Base-by-base conservation (phyloP, 53 echinoderm and acorn worm species). In the Hippasteria phrygiana region DNA sequence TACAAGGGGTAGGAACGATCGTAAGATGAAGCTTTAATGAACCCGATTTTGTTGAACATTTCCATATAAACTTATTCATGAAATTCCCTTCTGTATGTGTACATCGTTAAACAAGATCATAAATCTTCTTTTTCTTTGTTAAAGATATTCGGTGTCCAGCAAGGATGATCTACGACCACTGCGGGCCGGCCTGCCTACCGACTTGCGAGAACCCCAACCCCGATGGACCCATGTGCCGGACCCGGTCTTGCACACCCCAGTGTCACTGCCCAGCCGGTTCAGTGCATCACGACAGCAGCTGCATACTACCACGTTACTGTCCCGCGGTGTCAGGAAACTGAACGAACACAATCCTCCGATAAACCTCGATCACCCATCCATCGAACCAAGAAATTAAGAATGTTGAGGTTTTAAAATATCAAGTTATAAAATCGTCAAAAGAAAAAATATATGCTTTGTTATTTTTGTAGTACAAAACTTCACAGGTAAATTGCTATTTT, bases 231-330 rank as follows among this genome's bases (percentile, higher is more conserved):
- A 29, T n/a, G 51, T 92, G 92, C 45, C 59, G 27, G 31, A 41
- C 79, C 5, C 18, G 27, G 11, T 34, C 72, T 33, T 92, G 92
- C 43, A 36, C 32, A 43, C 88, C 92, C 1, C 73, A 65, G 1
- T 92, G 92, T 55, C 88, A 92, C 8, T 92, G 92, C 36, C 88
- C 92, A 4, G 92, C 92, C 0, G 92, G 92, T 4, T 62, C 62
- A 2, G 88, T 92, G 16, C 26, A 80, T 36, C 81, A 92, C 54
- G 16, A 88, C 1, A 65, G 65, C 37, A 47, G 34, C 32, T 92
- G 92, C 51, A 88, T 92, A 38, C 26, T 54, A 24, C 17, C 55
- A 22, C 8, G n/a, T 3, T 69, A 75, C 29, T 91, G 91, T 33
- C 92, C 92, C 5, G 51, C 32, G 16, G 37, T 24, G 33, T 22